A percentile compares a stretch with the other conserved stretches of the same genome.
phyloP scores from a whole-genome alignment of 2,888 invertebrate species.

The Trachelus iudaicus region DNA sequence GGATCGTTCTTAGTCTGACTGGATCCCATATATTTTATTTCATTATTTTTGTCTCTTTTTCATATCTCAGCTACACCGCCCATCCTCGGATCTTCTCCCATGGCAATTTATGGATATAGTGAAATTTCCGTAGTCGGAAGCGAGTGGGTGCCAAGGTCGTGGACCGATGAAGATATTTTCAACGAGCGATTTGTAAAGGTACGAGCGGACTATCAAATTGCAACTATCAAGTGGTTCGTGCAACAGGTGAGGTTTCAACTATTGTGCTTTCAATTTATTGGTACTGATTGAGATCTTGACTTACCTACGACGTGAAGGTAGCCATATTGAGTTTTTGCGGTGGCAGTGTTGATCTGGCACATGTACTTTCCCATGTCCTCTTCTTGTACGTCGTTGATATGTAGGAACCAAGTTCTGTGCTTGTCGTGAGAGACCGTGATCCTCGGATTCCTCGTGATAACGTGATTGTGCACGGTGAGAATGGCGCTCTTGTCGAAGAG shows the following conservation, averaged over 20 bases:
- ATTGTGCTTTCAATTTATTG: not conserved
- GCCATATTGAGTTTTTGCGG: constrained; percentile 92
- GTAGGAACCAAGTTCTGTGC: constrained; percentile 92
- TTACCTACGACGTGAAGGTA: constrained; percentile 93
- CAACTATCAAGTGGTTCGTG: not conserved
- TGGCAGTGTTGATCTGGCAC: constrained; percentile 94
- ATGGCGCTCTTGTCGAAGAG: constrained; percentile 95
- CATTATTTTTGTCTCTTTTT: constrained; percentile 15
- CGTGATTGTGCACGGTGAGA: constrained; percentile 92
- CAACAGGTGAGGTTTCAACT: not conserved
- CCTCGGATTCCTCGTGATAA: constrained; percentile 91
- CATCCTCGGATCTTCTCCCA: not conserved
- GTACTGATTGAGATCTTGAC: constrained; percentile 48
- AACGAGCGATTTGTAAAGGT: not conserved
- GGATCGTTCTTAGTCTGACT: constrained; percentile 4
- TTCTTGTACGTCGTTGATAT: constrained; percentile 91
- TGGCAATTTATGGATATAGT: not conserved
- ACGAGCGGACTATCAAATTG: not conserved
- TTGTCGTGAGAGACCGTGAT: constrained; percentile 93
- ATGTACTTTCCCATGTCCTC: constrained; percentile 93
- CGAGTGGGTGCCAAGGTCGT: not conserved
- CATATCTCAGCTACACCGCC: constrained; percentile 7
- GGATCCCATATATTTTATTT: not conserved
- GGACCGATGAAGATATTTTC: not conserved
- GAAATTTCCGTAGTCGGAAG: not conserved